Percentiles rank a stretch among this genome's conserved stretches.
Conservation (phyloP, 2,888 invertebrate genomes). For the Lasius fuliginosus region DNA sequence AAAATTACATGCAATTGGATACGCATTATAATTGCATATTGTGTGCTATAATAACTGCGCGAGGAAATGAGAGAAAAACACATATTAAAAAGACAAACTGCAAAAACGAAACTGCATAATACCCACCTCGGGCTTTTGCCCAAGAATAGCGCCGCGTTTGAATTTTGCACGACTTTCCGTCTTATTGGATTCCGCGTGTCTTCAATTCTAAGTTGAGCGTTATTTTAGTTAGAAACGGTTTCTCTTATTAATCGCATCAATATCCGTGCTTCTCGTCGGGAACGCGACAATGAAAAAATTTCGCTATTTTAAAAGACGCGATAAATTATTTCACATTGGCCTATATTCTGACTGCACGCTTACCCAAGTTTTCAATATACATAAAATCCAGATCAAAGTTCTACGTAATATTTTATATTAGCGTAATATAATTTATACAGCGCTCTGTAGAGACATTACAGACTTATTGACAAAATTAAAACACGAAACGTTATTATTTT, state of each 20-base stretch:
- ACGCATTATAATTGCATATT: not conserved
- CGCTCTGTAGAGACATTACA: not conserved
- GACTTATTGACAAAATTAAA: not conserved
- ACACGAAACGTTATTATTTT: not conserved
- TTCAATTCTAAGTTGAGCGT: constrained; percentile 5
- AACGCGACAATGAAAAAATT: not conserved
- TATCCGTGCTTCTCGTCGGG: not conserved
- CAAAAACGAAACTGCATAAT: too few species aligned
- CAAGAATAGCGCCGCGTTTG: constrained; percentile 22
- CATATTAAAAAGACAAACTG: not conserved
- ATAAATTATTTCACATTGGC: constrained; percentile 40
- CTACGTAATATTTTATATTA: constrained; percentile 10
- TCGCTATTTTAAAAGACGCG: constrained; percentile 26
- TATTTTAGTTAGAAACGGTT: constrained; percentile 28
- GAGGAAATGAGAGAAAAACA: not conserved
- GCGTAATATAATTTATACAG: not conserved
- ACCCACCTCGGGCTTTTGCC: not conserved
- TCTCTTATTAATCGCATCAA: constrained; percentile 41
- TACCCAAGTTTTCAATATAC: not conserved
- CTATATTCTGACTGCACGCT: constrained; percentile 11
- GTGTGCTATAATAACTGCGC: not conserved
- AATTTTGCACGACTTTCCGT: constrained; percentile 35
- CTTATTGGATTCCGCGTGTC: constrained; percentile 28
- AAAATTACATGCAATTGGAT: not conserved
- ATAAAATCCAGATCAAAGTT: not conserved